Evolutionary conservation across 2,797 vertebrate genomes (phyloP), one percentile per base, ranked within the genome.

Genomic region (Enteromius paludinosus): DNA sequence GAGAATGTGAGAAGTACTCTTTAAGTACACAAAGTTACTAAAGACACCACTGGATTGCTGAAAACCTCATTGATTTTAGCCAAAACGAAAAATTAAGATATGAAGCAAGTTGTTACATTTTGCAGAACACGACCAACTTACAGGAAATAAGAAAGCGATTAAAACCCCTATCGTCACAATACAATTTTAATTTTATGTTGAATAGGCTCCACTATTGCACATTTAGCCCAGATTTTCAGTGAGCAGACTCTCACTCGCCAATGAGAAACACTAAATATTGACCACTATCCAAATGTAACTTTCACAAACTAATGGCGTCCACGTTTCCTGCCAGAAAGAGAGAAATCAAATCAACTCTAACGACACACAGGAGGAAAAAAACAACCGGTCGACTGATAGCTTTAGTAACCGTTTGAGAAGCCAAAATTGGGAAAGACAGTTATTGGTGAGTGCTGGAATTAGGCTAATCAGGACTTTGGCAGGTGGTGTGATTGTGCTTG

Each of bases 281-380:
- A 41, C 68, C 65, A 49, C 64, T 41, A 45, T 66, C 71, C 54
- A 74, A 72, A 59, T 17, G 49, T 30, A 71, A 59, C 64, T 59
- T 49, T 72, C 62, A 59, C 35, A 78, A 30, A n/a, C 52, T 69
- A 80, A 84, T 84, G 72, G 62, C 14, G 9, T 68, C 59, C 62
- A 68, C 23, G 43, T 68, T 61, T 76, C 23, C 76, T 49, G 12
- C 41, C 64, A 30, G 28, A 41, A 23, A 61, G n/a, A 61, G 35
- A 61, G 38, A 76, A 28, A 79, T 80, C 72, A 76, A 75, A 79
- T 83, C 45, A 69, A 28, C 23, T 64, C 28, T 74, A 80, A 81
- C 47, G 20, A 62, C 52, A 61, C 43, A 73, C 79, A 52, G 33
- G 65, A 73, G 77, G 49, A n/a, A 80, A 41, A 84, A 62, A 71